Conservation (phyloP, 2,797 vertebrate genomes). For the Steatocranus sp. region DNA sequence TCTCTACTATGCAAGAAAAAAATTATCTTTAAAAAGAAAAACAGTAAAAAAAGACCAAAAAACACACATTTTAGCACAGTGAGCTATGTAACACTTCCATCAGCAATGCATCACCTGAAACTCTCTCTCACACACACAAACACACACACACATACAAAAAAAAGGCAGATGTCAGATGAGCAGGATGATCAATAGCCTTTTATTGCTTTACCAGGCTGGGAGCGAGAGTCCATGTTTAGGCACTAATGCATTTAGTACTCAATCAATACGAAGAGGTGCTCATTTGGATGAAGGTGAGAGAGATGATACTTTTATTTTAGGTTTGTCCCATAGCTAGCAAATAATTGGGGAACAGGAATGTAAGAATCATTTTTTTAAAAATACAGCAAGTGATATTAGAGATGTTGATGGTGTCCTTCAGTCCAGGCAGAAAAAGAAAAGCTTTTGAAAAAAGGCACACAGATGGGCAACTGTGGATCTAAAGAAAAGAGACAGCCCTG, state of each 20-base stretch:
- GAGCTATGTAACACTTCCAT: not conserved
- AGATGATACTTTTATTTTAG: constrained; percentile 11
- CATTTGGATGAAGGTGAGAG: constrained; percentile 16
- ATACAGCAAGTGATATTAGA: not conserved
- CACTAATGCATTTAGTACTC: constrained; percentile 46
- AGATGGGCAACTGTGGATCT: constrained; percentile 10
- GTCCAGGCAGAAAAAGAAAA: not conserved
- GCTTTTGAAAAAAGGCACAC: constrained; percentile 8
- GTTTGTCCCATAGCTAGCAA: not conserved
- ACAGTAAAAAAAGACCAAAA: not conserved
- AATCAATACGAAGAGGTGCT: constrained; percentile 46
- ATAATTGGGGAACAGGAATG: not conserved
- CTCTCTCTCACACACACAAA: not conserved
- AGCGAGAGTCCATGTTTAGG: constrained; percentile 43
- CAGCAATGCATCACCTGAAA: not conserved
- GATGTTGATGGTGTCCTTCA: constrained; percentile 15
- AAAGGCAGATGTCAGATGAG: constrained; percentile 46
- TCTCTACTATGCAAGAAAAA: not conserved
- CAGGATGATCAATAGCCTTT: constrained; percentile 50
- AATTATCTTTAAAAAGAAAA: not conserved
- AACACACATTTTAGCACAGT: not conserved
- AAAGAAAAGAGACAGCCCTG: constrained; percentile 23
- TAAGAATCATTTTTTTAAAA: not conserved
- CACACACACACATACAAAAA: constrained; percentile 5
- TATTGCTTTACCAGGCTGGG: constrained; percentile 37